phyloP scores from a whole-genome alignment of 2,797 vertebrate species.

The Microctenopoma lineatum region DNA sequence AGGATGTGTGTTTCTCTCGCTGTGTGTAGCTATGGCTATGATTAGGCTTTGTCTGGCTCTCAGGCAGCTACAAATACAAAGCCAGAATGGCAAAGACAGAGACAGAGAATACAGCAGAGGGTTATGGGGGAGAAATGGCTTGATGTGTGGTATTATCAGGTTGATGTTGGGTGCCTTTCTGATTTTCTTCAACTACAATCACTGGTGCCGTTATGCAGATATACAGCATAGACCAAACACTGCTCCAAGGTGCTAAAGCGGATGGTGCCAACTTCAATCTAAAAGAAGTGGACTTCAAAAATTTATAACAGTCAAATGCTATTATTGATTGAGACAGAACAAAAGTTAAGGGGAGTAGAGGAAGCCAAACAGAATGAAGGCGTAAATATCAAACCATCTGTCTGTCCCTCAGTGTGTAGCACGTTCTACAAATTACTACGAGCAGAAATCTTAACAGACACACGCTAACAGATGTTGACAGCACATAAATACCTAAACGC shows the following conservation, averaged over 20 bases:
- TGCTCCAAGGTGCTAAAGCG: slow-evolving; percentile 9
- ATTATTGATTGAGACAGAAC: slow-evolving; percentile 57
- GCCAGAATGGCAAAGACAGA: slow-evolving; percentile 10
- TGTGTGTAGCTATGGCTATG: slow-evolving; percentile 37
- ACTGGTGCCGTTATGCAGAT: slow-evolving; percentile 15
- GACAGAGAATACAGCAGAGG: slow-evolving; percentile 6
- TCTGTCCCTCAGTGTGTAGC: slow-evolving; percentile 42
- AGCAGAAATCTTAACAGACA: neutral
- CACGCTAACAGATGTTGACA: slow-evolving; percentile 9
- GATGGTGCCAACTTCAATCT: slow-evolving; percentile 36
- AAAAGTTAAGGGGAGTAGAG: slow-evolving; percentile 47
- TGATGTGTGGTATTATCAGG: neutral
- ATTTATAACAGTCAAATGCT: slow-evolving; percentile 58
- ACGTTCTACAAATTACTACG: slow-evolving; percentile 5
- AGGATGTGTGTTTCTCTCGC: slow-evolving; percentile 45
- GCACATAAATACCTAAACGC: neutral
- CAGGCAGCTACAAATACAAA: neutral
- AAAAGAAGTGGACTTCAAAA: slow-evolving; percentile 49
- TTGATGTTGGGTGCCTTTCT: neutral
- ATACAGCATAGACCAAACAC: neutral
- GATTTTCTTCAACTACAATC: slow-evolving; percentile 4
- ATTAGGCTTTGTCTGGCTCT: slow-evolving; percentile 47
- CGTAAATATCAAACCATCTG: slow-evolving; percentile 70
- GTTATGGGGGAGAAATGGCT: neutral
- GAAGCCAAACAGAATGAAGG: slow-evolving; percentile 55